Conservation (phyloP, 2,888 invertebrate species). For the Phania funesta region DNA sequence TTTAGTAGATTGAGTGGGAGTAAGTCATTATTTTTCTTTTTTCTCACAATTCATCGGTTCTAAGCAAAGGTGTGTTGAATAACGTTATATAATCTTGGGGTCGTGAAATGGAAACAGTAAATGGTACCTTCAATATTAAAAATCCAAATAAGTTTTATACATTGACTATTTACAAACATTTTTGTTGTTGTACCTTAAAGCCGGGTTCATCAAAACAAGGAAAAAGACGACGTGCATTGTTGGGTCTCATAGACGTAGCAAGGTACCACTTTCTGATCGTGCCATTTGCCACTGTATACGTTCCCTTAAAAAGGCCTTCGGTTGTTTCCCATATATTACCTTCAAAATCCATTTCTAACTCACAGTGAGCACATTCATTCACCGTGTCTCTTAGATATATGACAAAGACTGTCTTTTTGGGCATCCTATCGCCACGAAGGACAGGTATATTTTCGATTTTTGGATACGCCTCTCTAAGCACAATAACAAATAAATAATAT, state of each 20-base stretch:
- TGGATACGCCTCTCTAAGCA: constrained; percentile 43
- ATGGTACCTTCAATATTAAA: constrained; percentile 83
- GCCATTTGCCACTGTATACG: constrained; percentile 81
- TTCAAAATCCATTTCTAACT: constrained; percentile 84
- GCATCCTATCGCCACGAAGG: constrained; percentile 81
- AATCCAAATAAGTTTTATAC: not conserved
- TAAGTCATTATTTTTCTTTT: not conserved
- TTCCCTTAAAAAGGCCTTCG: constrained; percentile 86
- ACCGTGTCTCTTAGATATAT: constrained; percentile 83
- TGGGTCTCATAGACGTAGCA: constrained; percentile 86
- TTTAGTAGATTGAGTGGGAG: not conserved
- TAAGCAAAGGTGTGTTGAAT: constrained; percentile 84
- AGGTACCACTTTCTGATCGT: constrained; percentile 82
- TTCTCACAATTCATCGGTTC: constrained; percentile 83
- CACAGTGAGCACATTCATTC: constrained; percentile 82
- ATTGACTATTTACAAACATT: not conserved
- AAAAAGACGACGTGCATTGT: constrained; percentile 88
- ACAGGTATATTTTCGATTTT: constrained; percentile 71
- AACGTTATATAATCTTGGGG: constrained; percentile 83
- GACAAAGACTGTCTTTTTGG: constrained; percentile 84
- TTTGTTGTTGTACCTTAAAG: constrained; percentile 83
- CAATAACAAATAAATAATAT: not conserved
- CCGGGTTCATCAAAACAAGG: constrained; percentile 91
- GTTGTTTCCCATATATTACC: constrained; percentile 85
- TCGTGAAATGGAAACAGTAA: constrained; percentile 84